Evolutionary conservation across 2,113 vertebrate genomes (phyloP).

Genomic region (Callipepla squamata): DNA sequence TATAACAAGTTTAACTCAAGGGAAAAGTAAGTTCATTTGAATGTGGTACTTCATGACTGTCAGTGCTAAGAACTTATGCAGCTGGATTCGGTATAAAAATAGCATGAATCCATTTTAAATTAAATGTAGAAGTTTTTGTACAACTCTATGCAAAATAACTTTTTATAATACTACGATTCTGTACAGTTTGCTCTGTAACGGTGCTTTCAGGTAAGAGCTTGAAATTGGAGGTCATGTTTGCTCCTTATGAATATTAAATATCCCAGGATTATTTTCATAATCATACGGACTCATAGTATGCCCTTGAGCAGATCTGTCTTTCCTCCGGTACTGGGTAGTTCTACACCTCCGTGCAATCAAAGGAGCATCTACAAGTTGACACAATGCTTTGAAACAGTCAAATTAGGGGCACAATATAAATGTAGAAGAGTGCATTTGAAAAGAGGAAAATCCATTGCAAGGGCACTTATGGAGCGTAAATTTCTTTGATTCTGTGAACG

Average conservation of each 20-base stretch:
- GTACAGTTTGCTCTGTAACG: conserved; percentile 18
- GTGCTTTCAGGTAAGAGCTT: conserved; percentile 26
- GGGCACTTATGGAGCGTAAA: not conserved
- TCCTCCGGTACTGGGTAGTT: not conserved
- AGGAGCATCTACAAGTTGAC: not conserved
- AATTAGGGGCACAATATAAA: not conserved
- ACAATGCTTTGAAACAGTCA: conserved; percentile 24
- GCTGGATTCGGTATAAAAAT: conserved; percentile 37
- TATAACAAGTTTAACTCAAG: conserved; percentile 27
- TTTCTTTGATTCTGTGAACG: not conserved
- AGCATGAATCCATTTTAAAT: conserved; percentile 16
- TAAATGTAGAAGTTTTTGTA: conserved; percentile 13
- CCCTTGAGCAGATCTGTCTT: not conserved
- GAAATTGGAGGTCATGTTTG: conserved; percentile 51
- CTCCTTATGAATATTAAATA: conserved; percentile 57
- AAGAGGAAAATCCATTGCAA: not conserved
- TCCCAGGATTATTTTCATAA: conserved; percentile 43
- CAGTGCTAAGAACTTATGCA: not conserved
- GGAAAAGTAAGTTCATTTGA: not conserved
- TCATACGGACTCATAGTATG: not conserved
- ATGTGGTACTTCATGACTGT: not conserved
- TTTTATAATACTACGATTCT: conserved; percentile 34
- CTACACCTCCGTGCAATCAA: not conserved
- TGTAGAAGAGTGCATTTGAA: not conserved
- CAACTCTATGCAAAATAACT: conserved; percentile 43